Base-by-base conservation (phyloP, 1,140 invertebrate species). In the Vollenhovia emeryi region DNA sequence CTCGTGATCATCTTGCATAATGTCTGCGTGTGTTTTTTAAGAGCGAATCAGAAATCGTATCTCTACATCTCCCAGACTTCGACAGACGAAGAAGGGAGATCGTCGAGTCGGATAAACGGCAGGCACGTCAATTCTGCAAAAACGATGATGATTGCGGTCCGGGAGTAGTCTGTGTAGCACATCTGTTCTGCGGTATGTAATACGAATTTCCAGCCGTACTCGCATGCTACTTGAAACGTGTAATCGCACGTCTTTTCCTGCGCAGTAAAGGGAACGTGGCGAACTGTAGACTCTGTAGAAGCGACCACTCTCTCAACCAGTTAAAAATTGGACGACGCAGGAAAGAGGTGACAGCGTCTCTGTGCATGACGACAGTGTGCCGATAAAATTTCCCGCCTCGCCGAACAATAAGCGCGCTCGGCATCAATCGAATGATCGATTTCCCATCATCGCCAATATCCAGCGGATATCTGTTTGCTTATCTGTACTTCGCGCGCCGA, bases 21-120 rank as follows among this genome's bases (percentile, higher is more conserved):
- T 33, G 33, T 33, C 18, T 36, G 33, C 33, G 55, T 50, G 9
- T 11, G 8, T 36, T 48, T 43, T 57, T 2, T 15, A 15, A 90
- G 90, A 73, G 71, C 79, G 84, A 89, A n/a, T 52, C 75, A 18
- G 90, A 89, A 27, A 52, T 90, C 27, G 50, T 91, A 33, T 55
- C 86, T 21, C n/a, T 92, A n/a, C 80, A 90, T 33, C 36, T 92
- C 0, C 83, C 89, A 36, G 84, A n/a, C n/a, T n/a, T n/a, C n/a
- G n/a, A 90, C 33, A 50, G 45, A 45, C 68, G 68, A 30, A 91
- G 74, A 71, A 83, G 89, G 6, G 86, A 87, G 52, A 7, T 21
- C 18, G 9, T 36, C 18, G 3, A 64, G 30, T 3, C 60, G 11
- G n/a, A 78, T 78, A 84, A 33, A 18, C 24, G 69, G n/a, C 11